phyloP scores from a whole-genome alignment of 2,888 invertebrate species.

The Vandiemenella viatica region DNA sequence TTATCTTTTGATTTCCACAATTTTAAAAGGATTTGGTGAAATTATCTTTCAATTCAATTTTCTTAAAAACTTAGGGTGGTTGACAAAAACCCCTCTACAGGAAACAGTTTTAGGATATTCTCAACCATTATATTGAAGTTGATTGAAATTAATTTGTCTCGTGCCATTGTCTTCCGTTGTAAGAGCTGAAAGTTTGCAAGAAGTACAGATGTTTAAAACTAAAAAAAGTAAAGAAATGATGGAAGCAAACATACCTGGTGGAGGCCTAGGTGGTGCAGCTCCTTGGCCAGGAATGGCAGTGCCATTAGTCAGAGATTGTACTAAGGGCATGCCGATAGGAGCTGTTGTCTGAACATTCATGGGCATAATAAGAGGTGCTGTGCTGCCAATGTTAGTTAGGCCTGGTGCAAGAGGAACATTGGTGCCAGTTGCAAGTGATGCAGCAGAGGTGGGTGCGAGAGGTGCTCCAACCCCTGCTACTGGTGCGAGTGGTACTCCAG shows the following conservation, averaged over 20 bases:
- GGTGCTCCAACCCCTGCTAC: not conserved
- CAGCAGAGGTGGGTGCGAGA: not conserved
- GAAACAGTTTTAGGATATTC: too few species aligned
- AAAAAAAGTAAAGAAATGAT: not conserved
- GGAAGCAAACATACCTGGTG: conserved; percentile 7
- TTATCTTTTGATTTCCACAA: too few species aligned
- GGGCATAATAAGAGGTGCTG: conserved; percentile 15
- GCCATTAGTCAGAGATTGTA: conserved; percentile 8
- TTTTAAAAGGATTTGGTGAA: too few species aligned
- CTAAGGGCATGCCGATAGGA: conserved; percentile 1
- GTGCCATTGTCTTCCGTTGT: too few species aligned
- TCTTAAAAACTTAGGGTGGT: too few species aligned
- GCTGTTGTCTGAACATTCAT: not conserved
- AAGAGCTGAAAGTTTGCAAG: too few species aligned
- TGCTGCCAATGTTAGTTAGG: conserved; percentile 36
- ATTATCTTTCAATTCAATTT: too few species aligned
- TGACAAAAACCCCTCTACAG: too few species aligned
- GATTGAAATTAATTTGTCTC: too few species aligned
- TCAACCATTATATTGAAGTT: too few species aligned
- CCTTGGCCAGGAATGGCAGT: conserved; percentile 5
- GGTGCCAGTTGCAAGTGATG: conserved; percentile 9
- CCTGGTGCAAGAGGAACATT: conserved; percentile 21
- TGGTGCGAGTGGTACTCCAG: not conserved
- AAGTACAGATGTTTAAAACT: not conserved
- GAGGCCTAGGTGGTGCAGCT: conserved; percentile 8